A percentile compares a stretch with the other conserved stretches of the same genome.
Conservation (phyloP, 2,797 vertebrate genomes). For the Pangasius mekongensis region DNA sequence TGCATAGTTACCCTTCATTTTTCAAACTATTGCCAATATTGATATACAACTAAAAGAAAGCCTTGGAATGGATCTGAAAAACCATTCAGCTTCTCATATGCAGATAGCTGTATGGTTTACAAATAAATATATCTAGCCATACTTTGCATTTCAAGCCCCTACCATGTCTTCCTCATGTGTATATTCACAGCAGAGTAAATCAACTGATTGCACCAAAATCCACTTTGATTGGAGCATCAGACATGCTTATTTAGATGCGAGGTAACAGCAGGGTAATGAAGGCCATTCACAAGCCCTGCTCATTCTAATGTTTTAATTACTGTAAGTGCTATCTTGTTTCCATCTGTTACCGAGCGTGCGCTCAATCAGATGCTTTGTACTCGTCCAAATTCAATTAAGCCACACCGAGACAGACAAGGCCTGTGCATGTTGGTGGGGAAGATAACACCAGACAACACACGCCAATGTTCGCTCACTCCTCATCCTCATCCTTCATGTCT, state of each 20-base stretch:
- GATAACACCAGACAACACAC: constrained; percentile 46
- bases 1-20: neutral
- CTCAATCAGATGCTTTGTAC: constrained; percentile 59
- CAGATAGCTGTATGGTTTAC: neutral
- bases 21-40: neutral
- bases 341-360: constrained; percentile 52
- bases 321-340: constrained; percentile 54
- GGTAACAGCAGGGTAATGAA: constrained; percentile 54
- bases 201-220: constrained; percentile 47
- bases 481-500: constrained; percentile 19
- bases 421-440: constrained; percentile 37
- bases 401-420: constrained; percentile 32
- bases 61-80: neutral
- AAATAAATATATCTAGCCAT: neutral
- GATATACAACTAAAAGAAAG: neutral
- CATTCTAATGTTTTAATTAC: constrained; percentile 59
- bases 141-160: neutral
- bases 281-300: constrained; percentile 49
- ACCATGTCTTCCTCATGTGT: constrained; percentile 2
- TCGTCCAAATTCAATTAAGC: constrained; percentile 59
- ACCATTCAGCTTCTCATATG: neutral
- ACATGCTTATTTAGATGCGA: constrained; percentile 46
- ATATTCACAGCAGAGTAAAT: constrained; percentile 34
- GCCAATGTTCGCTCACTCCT: constrained; percentile 2
- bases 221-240: constrained; percentile 45